phyloP scores from a whole-genome alignment of 2,888 invertebrate species.

The Trachelus iudaicus region DNA sequence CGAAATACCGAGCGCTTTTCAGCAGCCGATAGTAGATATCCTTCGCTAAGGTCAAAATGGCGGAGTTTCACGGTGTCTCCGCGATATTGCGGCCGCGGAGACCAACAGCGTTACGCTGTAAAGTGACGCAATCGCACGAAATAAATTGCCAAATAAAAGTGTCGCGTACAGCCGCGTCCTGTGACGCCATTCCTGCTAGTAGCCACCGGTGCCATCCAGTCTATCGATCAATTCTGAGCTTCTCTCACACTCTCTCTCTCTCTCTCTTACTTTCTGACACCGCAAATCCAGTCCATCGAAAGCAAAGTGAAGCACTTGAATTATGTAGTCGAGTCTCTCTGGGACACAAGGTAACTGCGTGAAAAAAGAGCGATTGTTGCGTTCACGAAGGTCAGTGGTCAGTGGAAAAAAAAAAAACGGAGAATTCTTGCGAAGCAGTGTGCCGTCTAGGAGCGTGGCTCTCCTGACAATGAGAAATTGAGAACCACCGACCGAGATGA shows the following conservation, averaged over 20 bases:
- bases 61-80: conserved; percentile 33
- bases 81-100: conserved; percentile 38
- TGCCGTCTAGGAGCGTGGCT: background rate
- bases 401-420: background rate
- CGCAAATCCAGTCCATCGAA: background rate
- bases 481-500: background rate
- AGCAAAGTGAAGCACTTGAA: background rate
- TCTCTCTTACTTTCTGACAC: background rate
- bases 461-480: background rate
- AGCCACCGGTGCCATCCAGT: background rate
- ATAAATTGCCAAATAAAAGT: conserved; percentile 40
- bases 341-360: background rate
- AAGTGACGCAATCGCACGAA: conserved; percentile 43
- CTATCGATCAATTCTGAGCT: background rate
- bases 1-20: conserved; percentile 21
- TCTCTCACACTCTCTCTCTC: background rate
- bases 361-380: background rate
- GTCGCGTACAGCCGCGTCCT: background rate
- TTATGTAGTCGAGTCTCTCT: background rate
- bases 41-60: conserved; percentile 63
- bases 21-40: conserved; percentile 51
- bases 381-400: background rate
- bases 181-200: background rate
- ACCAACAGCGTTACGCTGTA: conserved; percentile 27
- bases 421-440: background rate